Conservation (phyloP, 2,113 vertebrate species). For the Arenaria interpres region DNA sequence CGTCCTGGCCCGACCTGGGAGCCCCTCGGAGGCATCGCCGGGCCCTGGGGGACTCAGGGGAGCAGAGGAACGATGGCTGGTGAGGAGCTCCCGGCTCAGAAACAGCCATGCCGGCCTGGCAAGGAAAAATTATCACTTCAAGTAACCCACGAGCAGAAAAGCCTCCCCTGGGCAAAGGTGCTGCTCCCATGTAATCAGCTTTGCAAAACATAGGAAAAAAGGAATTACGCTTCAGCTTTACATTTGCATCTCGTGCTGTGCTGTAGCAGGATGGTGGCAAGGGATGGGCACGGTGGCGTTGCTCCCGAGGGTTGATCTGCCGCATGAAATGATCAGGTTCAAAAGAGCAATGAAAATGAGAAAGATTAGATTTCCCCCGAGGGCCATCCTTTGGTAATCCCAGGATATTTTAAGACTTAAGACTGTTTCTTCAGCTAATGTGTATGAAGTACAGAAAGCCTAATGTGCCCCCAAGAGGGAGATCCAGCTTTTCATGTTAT, state of each 20-base stretch:
- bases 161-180: neutral
- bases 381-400: neutral
- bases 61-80: neutral
- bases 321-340: neutral
- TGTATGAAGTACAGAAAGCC: neutral
- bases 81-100: neutral
- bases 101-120: neutral
- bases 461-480: neutral
- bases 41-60: neutral
- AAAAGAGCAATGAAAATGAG: neutral
- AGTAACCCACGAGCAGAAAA: slow-evolving; percentile 35
- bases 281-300: neutral
- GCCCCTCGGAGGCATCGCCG: neutral
- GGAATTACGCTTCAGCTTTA: neutral
- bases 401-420: neutral
- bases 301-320: neutral
- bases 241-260: rapidly evolving
- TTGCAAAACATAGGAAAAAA: neutral
- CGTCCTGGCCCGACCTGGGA: neutral
- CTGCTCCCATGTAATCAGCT: neutral
- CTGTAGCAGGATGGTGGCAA: neutral
- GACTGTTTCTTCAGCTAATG: neutral
- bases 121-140: neutral
- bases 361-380: neutral
- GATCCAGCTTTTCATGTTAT: neutral